Evolutionary conservation across 2,888 invertebrate genomes (phyloP), one percentile per base, ranked within the genome.

Genomic region (Eupsilia transversa): DNA sequence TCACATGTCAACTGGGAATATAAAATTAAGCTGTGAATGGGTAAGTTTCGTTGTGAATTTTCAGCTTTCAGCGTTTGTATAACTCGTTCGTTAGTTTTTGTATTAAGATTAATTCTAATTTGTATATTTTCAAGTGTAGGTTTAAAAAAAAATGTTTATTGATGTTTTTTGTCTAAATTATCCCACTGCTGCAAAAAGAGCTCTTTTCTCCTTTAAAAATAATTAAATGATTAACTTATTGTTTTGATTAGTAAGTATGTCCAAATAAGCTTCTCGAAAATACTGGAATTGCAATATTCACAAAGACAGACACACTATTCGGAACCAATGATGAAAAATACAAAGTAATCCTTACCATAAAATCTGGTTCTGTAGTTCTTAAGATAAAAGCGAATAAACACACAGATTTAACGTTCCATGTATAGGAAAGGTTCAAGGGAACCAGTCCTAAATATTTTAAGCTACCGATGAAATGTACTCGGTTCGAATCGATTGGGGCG

Each of bases 401-500:
- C 70, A 75, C 69, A 74, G 78, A 79, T 86, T 79, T 80, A 75
- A 14, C 52, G 57, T 70, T 86, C 63, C 65, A 82, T 78, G 65
- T 81, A 79, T 56, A 66, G 27, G 38, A 59, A 75, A 84, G 75
- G 77, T 82, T 73, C 79, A 82, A 63, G 64, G 56, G 43, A 60
- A 69, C 43, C 69, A n/a, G 38, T 65, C 52, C 65, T 79, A 85
- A 82, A 87, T 85, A 83, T 83, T 85, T 79, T 61, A 82, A 78
- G 66, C 56, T 52, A 69, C 78, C 68, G 72, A 84, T 85, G 74
- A 86, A 84, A 81, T 82, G 82, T 79, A 73, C 76, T 71, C 49
- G 46, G 69, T 60, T 70, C 46, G 67, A 72, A 82, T 79, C 72
- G 87, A 82, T 79, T 66, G 66, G 68, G 60, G 64, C 71, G 77